Base-by-base conservation (phyloP, 2,797 vertebrate genomes). In the Cynopterus sphinx region DNA sequence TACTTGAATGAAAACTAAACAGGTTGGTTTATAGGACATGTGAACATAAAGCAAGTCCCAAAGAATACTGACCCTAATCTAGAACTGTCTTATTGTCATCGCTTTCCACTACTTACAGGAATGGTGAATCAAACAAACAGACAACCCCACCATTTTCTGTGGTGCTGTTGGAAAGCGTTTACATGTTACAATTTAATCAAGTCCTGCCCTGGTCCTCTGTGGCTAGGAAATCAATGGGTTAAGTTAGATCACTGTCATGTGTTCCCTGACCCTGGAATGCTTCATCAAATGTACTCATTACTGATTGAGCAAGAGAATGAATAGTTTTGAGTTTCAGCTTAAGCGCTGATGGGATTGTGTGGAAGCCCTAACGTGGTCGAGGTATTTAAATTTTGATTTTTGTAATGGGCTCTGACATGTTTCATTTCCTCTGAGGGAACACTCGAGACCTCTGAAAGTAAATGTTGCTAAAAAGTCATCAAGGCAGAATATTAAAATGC, bases 401-500 rank as follows among this genome's bases (percentile, higher is more conserved):
- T 99, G 99, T 99, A 99, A 99, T 99, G 99, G 99, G 99, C 99
- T 99, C 99, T 99, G 99, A 99, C 99, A 99, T 99, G 99, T 99
- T 99, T 99, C 99, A 99, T 99, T 99, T 99, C 99, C 99, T 99
- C 99, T 97, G 99, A 99, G 99, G 99, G 99, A 99, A 99, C 98
- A 99, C 99, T 98, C 98, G 98, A 99, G 99, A 99, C 99, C 99
- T 99, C 99, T 98, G 99, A 99, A 99, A 99, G 99, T 99, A 99
- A 99, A 99, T 99, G 99, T 99, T 99, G 99, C 99, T 99, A 99
- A 99, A 99, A 99, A 99, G 99, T 99, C 99, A 99, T 99, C 99
- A 99, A 99, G 99, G 99, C 99, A 99, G 99, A 99, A 99, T 99
- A 99, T 99, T 99, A 99, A 99, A 99, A 99, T 99, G 99, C 99